Base-by-base conservation (phyloP, 1,140 invertebrate species). In the Mylabris phalerata region DNA sequence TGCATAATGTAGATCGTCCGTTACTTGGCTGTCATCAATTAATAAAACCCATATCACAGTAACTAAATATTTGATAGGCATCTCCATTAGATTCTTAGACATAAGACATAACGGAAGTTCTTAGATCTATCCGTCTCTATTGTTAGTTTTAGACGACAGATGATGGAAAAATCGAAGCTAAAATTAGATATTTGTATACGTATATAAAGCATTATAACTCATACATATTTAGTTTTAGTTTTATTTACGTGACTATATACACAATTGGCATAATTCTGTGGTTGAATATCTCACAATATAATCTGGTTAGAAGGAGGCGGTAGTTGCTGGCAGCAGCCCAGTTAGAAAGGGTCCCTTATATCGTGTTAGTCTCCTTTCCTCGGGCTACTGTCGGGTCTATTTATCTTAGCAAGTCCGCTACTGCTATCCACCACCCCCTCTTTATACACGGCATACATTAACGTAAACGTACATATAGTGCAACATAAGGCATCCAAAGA, bases 31-130 rank as follows among this genome's bases (percentile, higher is more conserved):
- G 70, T 71, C 73, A 75, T 75, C 74, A 75, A 75, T 75, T 75
- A 75, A 75, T 75, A 75, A 75, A 65, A 69, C 67, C 71, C 70
- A 67, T 75, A 74, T 75, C 74, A 75, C 64, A 71, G 69, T 62
- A 58, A 59, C 27, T 75, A 63, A 69, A 75, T 75, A 73, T 71
- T 75, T 75, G 65, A 74, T 73, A 66, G 52, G 39, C 7, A 54
- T 61, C 66, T 72, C 71, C 71, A 74, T 74, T 74, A 72, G 65
- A 58, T 56, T 45, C 50, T 52, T 44, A 52, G 50, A 52, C 50
- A 42, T 42, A 54, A 54, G 51, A 48, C 41, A 45, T 51, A 50
- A 50, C 44, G 57, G 48, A 57, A 60, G 54, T 52, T 51, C 43
- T 48, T 32, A 19, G 32, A 5, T 32, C 32, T 32, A 32, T 32